Evolutionary conservation across 92 coral and sea anemone species (phyloP).

Genomic region (Porites evermanni): DNA sequence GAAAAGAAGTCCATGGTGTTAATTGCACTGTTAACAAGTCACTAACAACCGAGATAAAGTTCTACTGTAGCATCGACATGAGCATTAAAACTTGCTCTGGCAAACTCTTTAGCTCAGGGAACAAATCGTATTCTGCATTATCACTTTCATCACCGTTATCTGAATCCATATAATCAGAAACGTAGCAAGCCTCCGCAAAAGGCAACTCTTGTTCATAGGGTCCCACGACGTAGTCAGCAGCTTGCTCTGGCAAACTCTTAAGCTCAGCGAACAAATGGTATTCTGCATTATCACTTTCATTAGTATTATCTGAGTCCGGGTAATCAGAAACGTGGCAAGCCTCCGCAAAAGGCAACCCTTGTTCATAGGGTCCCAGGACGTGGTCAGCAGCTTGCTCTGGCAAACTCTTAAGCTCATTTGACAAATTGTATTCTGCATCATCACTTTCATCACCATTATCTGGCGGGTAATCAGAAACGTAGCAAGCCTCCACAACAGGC

Average conservation of each 20-base stretch:
- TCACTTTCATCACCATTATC: neutral
- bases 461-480: neutral
- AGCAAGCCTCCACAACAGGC: too few relatives aligned
- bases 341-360: too few relatives aligned
- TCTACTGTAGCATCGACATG: neutral
- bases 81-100: neutral
- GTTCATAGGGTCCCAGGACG: too few relatives aligned
- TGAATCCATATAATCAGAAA: neutral
- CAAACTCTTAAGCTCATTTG: neutral
- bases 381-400: neutral
- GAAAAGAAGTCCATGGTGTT: too few relatives aligned
- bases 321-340: neutral
- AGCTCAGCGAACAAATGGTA: neutral
- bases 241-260: neutral
- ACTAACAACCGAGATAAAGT: neutral
- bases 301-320: neutral
- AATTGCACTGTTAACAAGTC: too few relatives aligned
- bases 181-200: too few relatives aligned
- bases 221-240: too few relatives aligned
- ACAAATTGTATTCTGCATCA: neutral
- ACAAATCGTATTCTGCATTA: neutral
- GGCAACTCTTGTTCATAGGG: too few relatives aligned
- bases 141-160: neutral
- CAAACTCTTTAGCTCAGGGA: conserved; percentile 3
- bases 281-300: neutral